Evolutionary conservation across 1,140 invertebrate species (phyloP), one percentile per base, ranked within the genome.

Genomic region (Cotesia vestalis): DNA sequence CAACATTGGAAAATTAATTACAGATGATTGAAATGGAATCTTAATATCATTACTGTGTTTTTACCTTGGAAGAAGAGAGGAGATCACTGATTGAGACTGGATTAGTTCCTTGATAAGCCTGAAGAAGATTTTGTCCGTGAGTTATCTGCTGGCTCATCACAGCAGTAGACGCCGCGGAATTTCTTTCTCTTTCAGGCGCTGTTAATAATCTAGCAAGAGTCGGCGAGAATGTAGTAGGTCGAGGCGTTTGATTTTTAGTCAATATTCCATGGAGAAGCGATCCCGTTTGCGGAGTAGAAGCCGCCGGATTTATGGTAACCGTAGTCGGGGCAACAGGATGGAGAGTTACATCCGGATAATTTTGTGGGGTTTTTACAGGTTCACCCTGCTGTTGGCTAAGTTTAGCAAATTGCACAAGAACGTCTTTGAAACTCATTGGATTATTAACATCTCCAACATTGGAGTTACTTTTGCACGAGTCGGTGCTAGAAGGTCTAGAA

Each of bases 191-290:
- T 78, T 91, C 90, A 8, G 90, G 90, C 62, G 92, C 92, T 36
- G 93, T 94, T 72, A 94, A 86, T 74, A 94, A 88, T 84, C 92
- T 89, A 60, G 93, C 93, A 81, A 94, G 88, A 66, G 93, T 94
- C 63, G 93, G 92, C 75, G 93, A 93, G 85, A 93, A 94, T 6
- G 89, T 89, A 2, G 90, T 88, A 17, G 84, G 88, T 80, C 81
- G 81, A 68, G 82, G 83, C n/a, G 80, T 86, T 80, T 84, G 86
- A 38, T 82, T 86, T 83, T 82, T 93, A 0, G 92, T 93, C 14
- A 94, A 85, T 73, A 93, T 94, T 20, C 92, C 92, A 78, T 94
- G 92, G 2, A 94, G 87, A 36, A 94, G 83, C 0, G 92, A 93
- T 76, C 91, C 91, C 51, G 88, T 88, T 67, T 87, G 87, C 69